Base-by-base conservation (phyloP, 1,140 invertebrate genomes). In the Scaptomyza pallida region DNA sequence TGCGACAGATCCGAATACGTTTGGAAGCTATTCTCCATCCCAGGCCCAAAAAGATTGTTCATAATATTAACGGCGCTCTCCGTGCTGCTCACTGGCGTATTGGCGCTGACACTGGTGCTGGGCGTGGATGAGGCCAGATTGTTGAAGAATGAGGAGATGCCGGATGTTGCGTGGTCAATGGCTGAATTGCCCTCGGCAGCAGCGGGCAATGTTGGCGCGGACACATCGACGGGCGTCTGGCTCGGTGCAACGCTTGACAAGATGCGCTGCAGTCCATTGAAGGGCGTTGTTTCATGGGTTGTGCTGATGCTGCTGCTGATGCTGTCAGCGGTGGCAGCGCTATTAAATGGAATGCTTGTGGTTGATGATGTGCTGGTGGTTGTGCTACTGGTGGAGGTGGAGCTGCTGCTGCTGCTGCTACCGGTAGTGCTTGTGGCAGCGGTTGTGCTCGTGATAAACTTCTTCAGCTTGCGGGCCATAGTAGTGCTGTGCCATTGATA, bases 371-470 rank as follows among this genome's bases (percentile, higher is more conserved):
- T 72, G 45, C 30, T 75, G 45, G 23, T 67, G 59, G 13, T 62
- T 40, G 13, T 77, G 54, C 12, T 52, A 37, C 48, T 57, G 33
- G 37, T 59, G 56, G 41, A 43, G 54, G 61, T 65, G 41, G 56
- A 62, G 55, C 63, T 23, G 92, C 89, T 72, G 89, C 92, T 80
- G 90, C 91, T 75, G 89, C 92, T 89, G 75, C 92, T 80, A 86
- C 90, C 63, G 55, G 72, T 88, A 13, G 93, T 93, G 23, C 93
- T 93, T 8, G 91, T 93, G 51, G 92, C 93, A 15, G 93, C 91
- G 72, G 92, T 93, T 70, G 92, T 93, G 33, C 92, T 89, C 55
- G 80, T 83, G 83, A 91, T 91, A 90, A 91, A 91, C 89, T 91
- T 91, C 90, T 91, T 91, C 85, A 91, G 72, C 89, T 91, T 91